These are phyloP conservation scores for Orchestes rusci DNA, from an alignment of 2,888 invertebrate species.

Conservation along the genomic window DNA sequence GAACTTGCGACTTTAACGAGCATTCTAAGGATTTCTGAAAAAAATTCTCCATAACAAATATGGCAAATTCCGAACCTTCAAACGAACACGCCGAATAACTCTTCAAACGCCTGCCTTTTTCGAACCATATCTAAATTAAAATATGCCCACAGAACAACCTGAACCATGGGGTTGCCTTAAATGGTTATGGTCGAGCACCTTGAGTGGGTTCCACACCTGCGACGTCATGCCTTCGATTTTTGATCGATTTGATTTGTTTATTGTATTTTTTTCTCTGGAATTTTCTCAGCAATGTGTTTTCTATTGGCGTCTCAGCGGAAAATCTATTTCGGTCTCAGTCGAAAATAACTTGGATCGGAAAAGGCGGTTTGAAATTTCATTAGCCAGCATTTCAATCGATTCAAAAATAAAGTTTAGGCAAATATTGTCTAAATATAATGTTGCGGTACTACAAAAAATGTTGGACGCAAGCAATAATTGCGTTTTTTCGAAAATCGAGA, in stretches of 20 bases:
- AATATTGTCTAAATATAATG: too few relatives aligned
- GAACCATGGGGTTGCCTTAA: conserved; percentile 18
- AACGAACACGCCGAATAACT: too few relatives aligned
- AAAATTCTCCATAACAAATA: too few relatives aligned
- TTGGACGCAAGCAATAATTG: too few relatives aligned
- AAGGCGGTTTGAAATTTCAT: conserved; percentile 17
- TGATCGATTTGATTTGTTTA: conserved; percentile 8
- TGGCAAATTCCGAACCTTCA: too few relatives aligned
- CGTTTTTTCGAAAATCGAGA: too few relatives aligned
- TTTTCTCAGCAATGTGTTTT: too few relatives aligned
- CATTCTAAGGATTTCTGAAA: too few relatives aligned
- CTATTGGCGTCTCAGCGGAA: conserved; percentile 21
- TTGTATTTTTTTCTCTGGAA: too few relatives aligned
- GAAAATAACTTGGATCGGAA: conserved; percentile 15
- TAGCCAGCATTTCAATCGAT: conserved; percentile 11
- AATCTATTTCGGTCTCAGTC: conserved; percentile 16
- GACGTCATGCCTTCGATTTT: conserved; percentile 17
- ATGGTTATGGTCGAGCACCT: conserved; percentile 17
- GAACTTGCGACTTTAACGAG: too few relatives aligned
- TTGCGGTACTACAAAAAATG: too few relatives aligned
- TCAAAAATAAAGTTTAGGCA: conserved; percentile 16
- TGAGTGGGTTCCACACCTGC: conserved; percentile 20
- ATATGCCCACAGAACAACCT: conserved; percentile 12
- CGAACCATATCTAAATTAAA: conserved; percentile 17
- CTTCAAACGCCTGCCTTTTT: conserved; percentile 3